Conservation (phyloP, 2,888 invertebrate genomes). For the Deilephila porcellus region DNA sequence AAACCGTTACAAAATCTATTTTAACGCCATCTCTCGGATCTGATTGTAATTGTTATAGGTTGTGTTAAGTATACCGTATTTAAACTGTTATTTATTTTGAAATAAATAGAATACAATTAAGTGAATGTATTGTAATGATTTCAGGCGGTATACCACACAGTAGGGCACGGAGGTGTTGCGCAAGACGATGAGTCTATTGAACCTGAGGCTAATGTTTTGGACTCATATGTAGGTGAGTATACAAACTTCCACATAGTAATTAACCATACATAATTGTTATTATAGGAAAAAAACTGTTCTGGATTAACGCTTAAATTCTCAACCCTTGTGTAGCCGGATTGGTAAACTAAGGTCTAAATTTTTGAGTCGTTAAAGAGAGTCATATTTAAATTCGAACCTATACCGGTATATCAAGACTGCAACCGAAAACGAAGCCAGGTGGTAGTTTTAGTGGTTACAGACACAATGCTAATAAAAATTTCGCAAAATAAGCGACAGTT, state of each 20-base stretch:
- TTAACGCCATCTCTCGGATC: not conserved
- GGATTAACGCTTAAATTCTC: too few species aligned
- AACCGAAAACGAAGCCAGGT: too few species aligned
- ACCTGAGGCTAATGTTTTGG: slow-evolving; percentile 68
- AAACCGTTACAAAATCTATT: not conserved
- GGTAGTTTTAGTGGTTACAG: too few species aligned
- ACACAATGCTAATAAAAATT: too few species aligned
- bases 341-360: too few species aligned
- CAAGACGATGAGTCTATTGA: slow-evolving; percentile 70
- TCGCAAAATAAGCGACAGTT: too few species aligned
- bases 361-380: too few species aligned
- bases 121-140: slow-evolving; percentile 36
- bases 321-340: too few species aligned
- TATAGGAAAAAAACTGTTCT: not conserved
- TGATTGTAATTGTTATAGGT: not conserved
- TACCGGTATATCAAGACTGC: too few species aligned
- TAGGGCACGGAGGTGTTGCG: slow-evolving; percentile 84
- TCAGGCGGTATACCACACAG: slow-evolving; percentile 91
- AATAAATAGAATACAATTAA: not conserved
- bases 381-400: too few species aligned
- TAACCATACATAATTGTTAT: not conserved
- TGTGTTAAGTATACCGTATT: not conserved
- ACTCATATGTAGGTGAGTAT: slow-evolving; percentile 65
- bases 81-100: too few species aligned
- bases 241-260: not conserved